Conservation (phyloP, 1,140 invertebrate genomes). For the Palaemon carinicauda region DNA sequence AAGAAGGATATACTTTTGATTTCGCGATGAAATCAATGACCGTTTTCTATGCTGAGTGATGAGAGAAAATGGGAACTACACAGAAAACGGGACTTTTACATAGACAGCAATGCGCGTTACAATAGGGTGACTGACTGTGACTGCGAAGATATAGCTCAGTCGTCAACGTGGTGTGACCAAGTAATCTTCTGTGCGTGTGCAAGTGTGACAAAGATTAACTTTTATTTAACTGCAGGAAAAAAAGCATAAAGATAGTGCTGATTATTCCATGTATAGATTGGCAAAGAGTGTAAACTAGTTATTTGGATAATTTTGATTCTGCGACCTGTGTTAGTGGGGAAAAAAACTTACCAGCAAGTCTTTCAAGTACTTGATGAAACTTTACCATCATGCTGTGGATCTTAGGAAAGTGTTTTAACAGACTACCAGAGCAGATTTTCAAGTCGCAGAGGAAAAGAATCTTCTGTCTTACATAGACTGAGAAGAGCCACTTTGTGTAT, state of each 20-base stretch:
- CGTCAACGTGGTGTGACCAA: neutral
- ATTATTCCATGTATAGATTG: no score
- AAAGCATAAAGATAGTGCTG: neutral
- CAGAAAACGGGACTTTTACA: neutral
- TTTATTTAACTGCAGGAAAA: neutral
- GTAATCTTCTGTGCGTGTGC: neutral
- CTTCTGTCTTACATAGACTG: neutral
- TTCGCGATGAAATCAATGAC: neutral
- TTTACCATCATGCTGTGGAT: slow-evolving; percentile 13
- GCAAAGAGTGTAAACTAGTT: neutral
- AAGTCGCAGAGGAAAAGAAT: neutral
- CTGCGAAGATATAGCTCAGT: neutral
- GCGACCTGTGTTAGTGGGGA: neutral
- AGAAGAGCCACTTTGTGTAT: no score
- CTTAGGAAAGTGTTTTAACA: neutral
- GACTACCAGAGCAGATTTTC: neutral
- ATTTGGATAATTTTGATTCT: neutral
- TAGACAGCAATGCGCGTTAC: no score
- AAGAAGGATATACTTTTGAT: no score
- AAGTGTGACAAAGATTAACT: neutral
- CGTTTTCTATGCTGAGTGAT: slow-evolving; percentile 13
- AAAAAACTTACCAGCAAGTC: neutral
- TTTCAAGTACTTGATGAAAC: neutral
- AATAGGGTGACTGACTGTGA: no score
- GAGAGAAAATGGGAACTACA: slow-evolving; percentile 37